Evolutionary conservation across 1,140 invertebrate genomes (phyloP).

Genomic region (Aphis craccivora): DNA sequence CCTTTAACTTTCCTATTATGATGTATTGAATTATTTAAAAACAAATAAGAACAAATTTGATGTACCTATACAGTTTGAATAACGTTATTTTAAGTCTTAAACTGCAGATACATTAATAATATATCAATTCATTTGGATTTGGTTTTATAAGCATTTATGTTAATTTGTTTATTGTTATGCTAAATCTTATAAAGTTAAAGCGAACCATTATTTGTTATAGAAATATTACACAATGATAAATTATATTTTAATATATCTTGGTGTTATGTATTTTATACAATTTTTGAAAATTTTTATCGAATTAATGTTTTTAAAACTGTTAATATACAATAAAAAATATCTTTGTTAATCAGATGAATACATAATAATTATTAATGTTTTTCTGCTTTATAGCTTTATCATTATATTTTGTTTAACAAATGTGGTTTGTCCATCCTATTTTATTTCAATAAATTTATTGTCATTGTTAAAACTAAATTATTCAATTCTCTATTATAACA

Average conservation of each 20-base stretch:
- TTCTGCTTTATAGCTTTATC: background rate
- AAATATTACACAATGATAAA: background rate
- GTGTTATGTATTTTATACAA: background rate
- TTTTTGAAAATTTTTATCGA: background rate
- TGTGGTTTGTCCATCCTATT: background rate
- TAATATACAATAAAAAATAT: background rate
- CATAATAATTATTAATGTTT: background rate
- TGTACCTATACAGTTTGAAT: background rate
- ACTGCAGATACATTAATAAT: slow-evolving; percentile 11
- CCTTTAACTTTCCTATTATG: background rate
- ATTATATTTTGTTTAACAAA: background rate
- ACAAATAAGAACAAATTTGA: background rate
- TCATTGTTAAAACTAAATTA: background rate
- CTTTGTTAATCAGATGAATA: background rate
- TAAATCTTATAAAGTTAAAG: background rate
- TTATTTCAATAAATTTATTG: background rate
- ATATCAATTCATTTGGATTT: background rate
- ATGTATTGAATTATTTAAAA: background rate
- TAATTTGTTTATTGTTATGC: slow-evolving; percentile 6
- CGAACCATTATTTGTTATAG: background rate
- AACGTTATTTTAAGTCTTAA: background rate
- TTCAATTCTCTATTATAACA: background rate
- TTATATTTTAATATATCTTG: background rate
- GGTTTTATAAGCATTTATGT: background rate
- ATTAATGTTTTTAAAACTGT: background rate